phyloP scores from a whole-genome alignment of 2,797 vertebrate species.

The Hipposideros larvatus region DNA sequence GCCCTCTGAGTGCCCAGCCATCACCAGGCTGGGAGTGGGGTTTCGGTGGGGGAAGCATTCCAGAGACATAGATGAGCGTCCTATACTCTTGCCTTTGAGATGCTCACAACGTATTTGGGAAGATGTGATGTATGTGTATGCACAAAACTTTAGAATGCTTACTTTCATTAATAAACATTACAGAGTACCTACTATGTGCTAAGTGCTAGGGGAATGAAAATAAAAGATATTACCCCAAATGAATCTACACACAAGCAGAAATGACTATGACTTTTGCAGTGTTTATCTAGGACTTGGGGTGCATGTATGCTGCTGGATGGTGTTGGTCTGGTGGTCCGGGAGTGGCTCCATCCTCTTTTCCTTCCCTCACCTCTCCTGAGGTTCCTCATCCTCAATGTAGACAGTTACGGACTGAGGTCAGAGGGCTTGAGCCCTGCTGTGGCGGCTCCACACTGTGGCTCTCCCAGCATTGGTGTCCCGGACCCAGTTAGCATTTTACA shows the following conservation, averaged over 20 bases:
- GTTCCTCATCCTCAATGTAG: not conserved
- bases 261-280: not conserved
- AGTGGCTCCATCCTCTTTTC: too few species aligned
- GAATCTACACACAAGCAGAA: not conserved
- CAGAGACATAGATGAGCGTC: not conserved
- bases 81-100: not conserved
- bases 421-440: not conserved
- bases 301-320: not conserved
- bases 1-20: not conserved
- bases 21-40: not conserved
- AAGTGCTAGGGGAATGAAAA: not conserved
- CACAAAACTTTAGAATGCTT: not conserved
- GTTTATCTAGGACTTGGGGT: not conserved
- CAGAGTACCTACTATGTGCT: not conserved
- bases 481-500: not conserved
- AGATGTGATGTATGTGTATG: not conserved
- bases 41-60: not conserved
- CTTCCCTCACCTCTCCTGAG: not conserved
- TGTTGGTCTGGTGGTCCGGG: not conserved
- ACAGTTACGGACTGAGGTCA: not conserved
- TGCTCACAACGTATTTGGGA: not conserved
- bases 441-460: not conserved
- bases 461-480: not conserved
- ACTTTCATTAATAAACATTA: not conserved
- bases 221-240: not conserved